phyloP scores from a whole-genome alignment of 2,113 vertebrate species.

The mouse (Mus musculus) region GRCm39 chr1:106612001-106612500 shows the following conservation, averaged over 20 bases:
- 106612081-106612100: neutral
- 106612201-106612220: neutral
- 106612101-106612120: accelerated
- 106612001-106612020: accelerated
- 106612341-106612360: neutral
- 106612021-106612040: neutral
- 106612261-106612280: neutral
- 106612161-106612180: neutral
- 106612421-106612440: constrained; percentile 52
- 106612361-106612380: neutral
- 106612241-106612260: neutral
- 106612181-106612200: neutral
- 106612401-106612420: constrained; percentile 51
- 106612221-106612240: neutral
- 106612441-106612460: constrained; percentile 30
- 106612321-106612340: neutral
- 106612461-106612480: constrained; percentile 61
- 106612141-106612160: neutral
- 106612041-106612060: neutral
- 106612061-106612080: neutral
- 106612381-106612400: neutral
- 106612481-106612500: constrained; percentile 75
- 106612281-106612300: neutral
- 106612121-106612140: neutral
- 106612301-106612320: neutral